Evolutionary conservation across 37 sponge, comb jelly and placozoan species (phyloP), one percentile per base, ranked within the genome.

Genomic region (Agelas oroides): DNA sequence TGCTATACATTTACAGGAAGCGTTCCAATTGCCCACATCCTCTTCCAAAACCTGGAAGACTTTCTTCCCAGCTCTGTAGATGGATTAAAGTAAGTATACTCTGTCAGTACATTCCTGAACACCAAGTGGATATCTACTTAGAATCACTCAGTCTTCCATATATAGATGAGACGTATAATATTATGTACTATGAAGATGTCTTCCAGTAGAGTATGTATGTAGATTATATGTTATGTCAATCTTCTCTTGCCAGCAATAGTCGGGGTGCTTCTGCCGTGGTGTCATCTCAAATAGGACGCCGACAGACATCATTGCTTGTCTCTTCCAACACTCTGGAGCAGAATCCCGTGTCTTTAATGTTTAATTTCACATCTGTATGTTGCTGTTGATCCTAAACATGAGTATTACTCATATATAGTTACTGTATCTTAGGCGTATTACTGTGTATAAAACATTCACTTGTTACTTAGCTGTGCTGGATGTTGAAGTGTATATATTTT

Each of bases 211-310:
- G n/a, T n/a, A n/a, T n/a, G n/a, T n/a, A n/a, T n/a, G n/a, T n/a
- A n/a, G n/a, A n/a, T n/a, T n/a, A n/a, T n/a, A n/a, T n/a, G n/a
- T n/a, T n/a, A n/a, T n/a, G n/a, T n/a, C n/a, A n/a, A n/a, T n/a
- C n/a, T n/a, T 46, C 46, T 32, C 17, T 60, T 18, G 27, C 36
- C 53, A 60, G 36, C 36, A 79, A 70, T 66, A 73, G 27, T 63
- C 40, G 61, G 17, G 73, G 71, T 24, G 90, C 78, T 0, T 84
- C 90, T 0, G 70, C 84, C 59, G 69, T 89, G 24, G n/a, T 89
- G 34, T 89, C 90, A 11, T 35, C 85, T 30, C 90, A 89, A 64
- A 64, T 71, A 0, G 55, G 56, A 8, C 21, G 78, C 30, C 1
- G 21, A 31, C 1, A 15, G 1, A 0, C 27, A 16, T 58, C 53